Evolutionary conservation across 2,888 invertebrate genomes (phyloP).

Genomic region (Melieria picta): DNA sequence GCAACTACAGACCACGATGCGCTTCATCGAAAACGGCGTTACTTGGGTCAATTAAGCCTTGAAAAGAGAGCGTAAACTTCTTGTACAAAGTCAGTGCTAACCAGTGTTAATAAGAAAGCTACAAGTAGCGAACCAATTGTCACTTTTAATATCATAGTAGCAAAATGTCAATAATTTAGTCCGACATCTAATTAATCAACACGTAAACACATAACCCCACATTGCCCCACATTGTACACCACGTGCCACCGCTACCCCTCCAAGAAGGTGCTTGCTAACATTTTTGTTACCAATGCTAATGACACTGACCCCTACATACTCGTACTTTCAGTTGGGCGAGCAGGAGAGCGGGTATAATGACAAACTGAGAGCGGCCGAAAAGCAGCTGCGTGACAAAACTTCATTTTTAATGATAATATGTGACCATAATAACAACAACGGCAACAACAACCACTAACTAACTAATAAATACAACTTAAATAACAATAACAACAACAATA

Average conservation of each 20-base stretch:
- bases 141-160: not conserved
- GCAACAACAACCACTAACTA: too few relatives aligned
- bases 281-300: not conserved
- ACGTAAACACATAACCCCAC: constrained; percentile 6
- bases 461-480: constrained; percentile 4
- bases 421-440: constrained; percentile 45
- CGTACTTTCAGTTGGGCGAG: not conserved
- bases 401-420: constrained; percentile 62
- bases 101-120: too few relatives aligned
- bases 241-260: not conserved
- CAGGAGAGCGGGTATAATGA: not conserved
- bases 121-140: not conserved
- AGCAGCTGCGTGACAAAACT: constrained; percentile 61
- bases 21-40: too few relatives aligned
- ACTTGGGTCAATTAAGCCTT: too few relatives aligned
- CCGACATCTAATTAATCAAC: constrained; percentile 23
- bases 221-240: too few relatives aligned
- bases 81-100: too few relatives aligned
- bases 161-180: not conserved
- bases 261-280: not conserved
- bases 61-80: too few relatives aligned
- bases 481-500: constrained; percentile 30
- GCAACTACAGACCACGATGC: too few relatives aligned
- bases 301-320: not conserved
- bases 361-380: constrained; percentile 17